Conservation (phyloP, 2,797 vertebrate genomes). For the Acipenser oxyrinchus region DNA sequence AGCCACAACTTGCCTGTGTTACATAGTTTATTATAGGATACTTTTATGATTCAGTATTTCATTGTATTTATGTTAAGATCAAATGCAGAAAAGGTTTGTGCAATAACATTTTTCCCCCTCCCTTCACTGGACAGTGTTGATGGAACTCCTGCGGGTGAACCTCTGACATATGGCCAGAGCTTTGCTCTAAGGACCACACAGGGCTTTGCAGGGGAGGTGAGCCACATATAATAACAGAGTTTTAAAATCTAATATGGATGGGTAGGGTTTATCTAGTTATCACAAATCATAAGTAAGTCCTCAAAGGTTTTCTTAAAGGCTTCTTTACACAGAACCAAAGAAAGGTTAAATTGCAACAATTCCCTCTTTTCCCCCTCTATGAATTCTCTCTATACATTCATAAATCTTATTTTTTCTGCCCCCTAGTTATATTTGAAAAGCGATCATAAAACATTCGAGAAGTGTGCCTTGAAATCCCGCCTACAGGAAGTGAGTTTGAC, state of each 20-base stretch:
- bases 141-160: conserved; percentile 52
- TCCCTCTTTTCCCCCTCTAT: background rate
- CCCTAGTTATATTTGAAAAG: conserved; percentile 80
- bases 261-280: no score
- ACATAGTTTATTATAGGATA: background rate
- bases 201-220: conserved; percentile 69
- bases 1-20: conserved; percentile 16
- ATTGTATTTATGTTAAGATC: background rate
- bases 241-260: no score
- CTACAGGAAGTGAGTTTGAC: conserved; percentile 76
- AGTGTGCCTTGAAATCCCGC: conserved; percentile 64
- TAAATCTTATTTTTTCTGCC: conserved; percentile 4
- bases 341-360: background rate
- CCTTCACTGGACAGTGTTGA: conserved; percentile 51
- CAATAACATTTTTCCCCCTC: background rate
- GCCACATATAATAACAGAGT: conserved; percentile 17
- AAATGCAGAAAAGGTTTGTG: no score
- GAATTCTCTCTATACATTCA: background rate
- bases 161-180: conserved; percentile 67
- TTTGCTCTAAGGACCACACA: conserved; percentile 69
- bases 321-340: background rate
- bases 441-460: conserved; percentile 65
- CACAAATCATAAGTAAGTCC: no score
- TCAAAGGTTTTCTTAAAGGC: background rate
- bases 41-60: background rate